Base-by-base conservation (phyloP, 2,113 vertebrate species). In the Illadopsis cleaveri region DNA sequence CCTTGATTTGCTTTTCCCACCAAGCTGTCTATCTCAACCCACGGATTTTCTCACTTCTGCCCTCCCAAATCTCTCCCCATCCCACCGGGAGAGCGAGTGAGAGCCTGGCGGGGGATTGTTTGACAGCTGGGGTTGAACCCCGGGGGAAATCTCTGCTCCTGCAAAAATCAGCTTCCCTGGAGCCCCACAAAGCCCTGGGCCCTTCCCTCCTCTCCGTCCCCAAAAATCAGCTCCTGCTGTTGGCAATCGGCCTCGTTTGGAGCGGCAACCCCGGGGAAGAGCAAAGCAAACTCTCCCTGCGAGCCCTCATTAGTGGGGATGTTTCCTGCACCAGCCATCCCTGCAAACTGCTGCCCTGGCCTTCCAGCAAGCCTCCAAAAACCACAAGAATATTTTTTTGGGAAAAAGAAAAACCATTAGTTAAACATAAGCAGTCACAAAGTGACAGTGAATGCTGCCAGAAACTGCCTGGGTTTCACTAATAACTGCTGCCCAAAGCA, bases 391-490 rank as follows among this genome's bases (percentile, higher is more conserved):
- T 89, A n/a, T 76, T 71, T 76, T 71, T 1, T 2, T 31, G 20
- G 31, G 42, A 3, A 11, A 11, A 87, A 94, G 86, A 77, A 94
- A 92, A 42, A 84, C 92, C 54, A 60, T 96, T 91, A 82, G 94
- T 96, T 95, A 95, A 97, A 96, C 54, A 84, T 37, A 94, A 96
- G 69, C 35, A 94, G 89, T 64, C 94, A 75, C 89, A 60, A 47
- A 90, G 88, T 79, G 91, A 86, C 90, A 86, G 96, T 10, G 10
- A 89, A 57, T 51, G 82, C 42, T 86, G 96, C 84, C 86, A 90
- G 71, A 72, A 94, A 42, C 75, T 54, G 93, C 82, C 78, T 51
- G 92, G 84, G 81, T 80, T 91, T 91, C 96, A 69, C 90, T 81
- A 71, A 89, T 48, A 93, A 76, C 61, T 50, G 78, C 81, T 68